phyloP scores from a whole-genome alignment of 2,888 invertebrate species.

The Caenorhabditis sp. region DNA sequence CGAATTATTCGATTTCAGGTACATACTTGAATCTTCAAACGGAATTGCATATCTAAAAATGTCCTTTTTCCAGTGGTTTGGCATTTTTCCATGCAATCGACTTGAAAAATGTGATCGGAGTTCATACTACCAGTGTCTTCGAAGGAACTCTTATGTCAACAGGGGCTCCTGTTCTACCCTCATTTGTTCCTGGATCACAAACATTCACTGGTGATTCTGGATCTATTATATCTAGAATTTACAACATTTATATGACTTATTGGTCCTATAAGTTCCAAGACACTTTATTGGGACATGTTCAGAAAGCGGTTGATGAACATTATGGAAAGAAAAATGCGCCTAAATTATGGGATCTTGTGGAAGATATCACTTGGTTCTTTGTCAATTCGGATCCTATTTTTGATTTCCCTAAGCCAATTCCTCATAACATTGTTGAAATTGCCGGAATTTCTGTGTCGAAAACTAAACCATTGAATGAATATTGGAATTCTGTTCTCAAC shows the following conservation, averaged over 20 bases:
- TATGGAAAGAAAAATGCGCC: conserved; percentile 22
- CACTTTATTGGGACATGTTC: conserved; percentile 19
- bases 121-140: conserved; percentile 37
- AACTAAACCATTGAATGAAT: conserved; percentile 21
- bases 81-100: conserved; percentile 41
- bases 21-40: conserved; percentile 9
- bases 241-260: conserved; percentile 37
- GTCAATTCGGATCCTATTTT: conserved; percentile 53
- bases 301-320: conserved; percentile 35
- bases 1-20: conserved; percentile 44
- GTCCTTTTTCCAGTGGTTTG: conserved; percentile 2
- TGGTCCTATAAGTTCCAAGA: conserved; percentile 40
- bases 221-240: conserved; percentile 23
- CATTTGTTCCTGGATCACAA: conserved; percentile 47
- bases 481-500: conserved; percentile 38
- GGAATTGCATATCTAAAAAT: background rate
- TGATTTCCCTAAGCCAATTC: conserved; percentile 53
- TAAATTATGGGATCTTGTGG: conserved; percentile 35
- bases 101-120: conserved; percentile 42
- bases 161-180: conserved; percentile 40
- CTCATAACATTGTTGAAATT: conserved; percentile 50
- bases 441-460: conserved; percentile 45
- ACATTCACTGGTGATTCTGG: conserved; percentile 42
- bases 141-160: conserved; percentile 44
- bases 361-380: conserved; percentile 45